phyloP scores from a whole-genome alignment of 2,888 invertebrate genomes.

The Agrotis segetum region DNA sequence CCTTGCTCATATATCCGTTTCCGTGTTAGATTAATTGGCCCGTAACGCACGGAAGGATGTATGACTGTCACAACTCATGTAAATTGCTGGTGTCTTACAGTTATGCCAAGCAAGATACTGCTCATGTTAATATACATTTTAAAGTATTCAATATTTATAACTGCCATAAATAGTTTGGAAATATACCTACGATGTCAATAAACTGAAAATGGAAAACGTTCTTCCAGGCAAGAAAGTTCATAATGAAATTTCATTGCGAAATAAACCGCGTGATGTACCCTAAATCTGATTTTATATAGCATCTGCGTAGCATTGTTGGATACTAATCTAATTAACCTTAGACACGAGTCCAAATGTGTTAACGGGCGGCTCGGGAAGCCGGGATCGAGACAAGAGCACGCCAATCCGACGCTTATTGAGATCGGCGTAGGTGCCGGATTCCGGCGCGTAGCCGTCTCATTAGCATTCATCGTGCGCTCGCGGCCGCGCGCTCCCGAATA shows the following conservation, averaged over 20 bases:
- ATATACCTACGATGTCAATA: neutral
- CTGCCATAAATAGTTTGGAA: neutral
- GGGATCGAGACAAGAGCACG: conserved; percentile 64
- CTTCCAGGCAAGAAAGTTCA: conserved; percentile 21
- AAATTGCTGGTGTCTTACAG: conserved; percentile 79
- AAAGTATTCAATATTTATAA: conserved; percentile 26
- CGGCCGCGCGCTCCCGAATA: conserved; percentile 88
- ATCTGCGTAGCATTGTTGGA: conserved; percentile 83
- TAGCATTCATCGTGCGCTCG: conserved; percentile 90
- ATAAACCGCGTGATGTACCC: conserved; percentile 57
- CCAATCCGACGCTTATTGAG: conserved; percentile 75
- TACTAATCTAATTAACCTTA: conserved; percentile 90
- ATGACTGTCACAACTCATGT: conserved; percentile 88
- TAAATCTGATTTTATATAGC: conserved; percentile 80
- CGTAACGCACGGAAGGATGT: conserved; percentile 88
- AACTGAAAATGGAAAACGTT: conserved; percentile 6
- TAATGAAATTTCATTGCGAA: conserved; percentile 55
- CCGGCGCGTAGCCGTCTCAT: conserved; percentile 79
- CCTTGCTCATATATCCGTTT: conserved; percentile 87
- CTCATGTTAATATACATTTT: conserved; percentile 40
- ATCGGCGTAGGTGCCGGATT: conserved; percentile 76
- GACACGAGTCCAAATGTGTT: conserved; percentile 90
- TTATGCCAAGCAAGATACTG: conserved; percentile 43
- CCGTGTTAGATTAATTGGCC: conserved; percentile 90
- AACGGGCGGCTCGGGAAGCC: conserved; percentile 85